phyloP scores from a whole-genome alignment of 1,140 invertebrate species.

The Hycleus cichorii region DNA sequence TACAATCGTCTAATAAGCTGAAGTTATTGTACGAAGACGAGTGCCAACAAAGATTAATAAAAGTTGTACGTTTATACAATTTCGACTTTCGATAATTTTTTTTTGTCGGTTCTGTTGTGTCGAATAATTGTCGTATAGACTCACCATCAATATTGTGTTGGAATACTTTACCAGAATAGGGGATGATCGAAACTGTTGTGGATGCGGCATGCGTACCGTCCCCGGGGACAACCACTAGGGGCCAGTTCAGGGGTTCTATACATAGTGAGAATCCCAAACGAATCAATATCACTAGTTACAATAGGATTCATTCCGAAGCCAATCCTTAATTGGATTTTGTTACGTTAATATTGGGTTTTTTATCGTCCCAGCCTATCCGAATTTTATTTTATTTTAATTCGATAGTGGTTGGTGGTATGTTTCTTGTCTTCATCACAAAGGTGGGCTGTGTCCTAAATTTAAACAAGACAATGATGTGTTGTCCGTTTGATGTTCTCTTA shows the following conservation, averaged over 20 bases:
- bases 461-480: no score
- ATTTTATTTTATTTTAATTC: no score
- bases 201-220: conserved; percentile 16
- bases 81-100: no score
- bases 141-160: no score
- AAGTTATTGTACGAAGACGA: neutral
- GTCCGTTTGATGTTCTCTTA: no score
- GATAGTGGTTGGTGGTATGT: no score
- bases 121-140: no score
- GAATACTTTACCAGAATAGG: no score
- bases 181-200: conserved; percentile 6
- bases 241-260: neutral
- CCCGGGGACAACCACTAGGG: conserved; percentile 8
- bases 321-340: conserved; percentile 20
- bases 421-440: no score
- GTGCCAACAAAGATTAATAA: conserved; percentile 13
- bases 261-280: conserved; percentile 12
- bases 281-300: conserved; percentile 20
- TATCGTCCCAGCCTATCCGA: no score
- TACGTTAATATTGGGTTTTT: conserved; percentile 5
- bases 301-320: conserved; percentile 5
- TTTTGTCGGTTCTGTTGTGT: no score
- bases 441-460: no score
- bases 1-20: conserved; percentile 1
- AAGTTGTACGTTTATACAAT: neutral